These are phyloP conservation scores for Leucoraja ocellata DNA, from an alignment of 2,797 vertebrate species.

Conservation along the genomic window DNA sequence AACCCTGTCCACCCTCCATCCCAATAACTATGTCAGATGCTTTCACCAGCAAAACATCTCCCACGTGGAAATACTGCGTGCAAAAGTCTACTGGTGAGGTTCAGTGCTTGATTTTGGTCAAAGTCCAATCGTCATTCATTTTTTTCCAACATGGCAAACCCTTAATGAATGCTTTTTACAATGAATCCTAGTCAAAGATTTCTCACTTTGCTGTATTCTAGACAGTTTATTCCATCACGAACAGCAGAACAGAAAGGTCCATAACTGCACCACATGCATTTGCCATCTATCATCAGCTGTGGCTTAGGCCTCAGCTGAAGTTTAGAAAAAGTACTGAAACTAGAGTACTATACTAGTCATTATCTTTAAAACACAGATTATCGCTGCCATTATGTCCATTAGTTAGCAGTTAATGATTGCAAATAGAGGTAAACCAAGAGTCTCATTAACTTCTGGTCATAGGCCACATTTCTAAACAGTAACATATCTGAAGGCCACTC, in stretches of 20 bases:
- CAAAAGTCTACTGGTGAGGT: constrained; percentile 36
- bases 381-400: constrained; percentile 19
- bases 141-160: constrained; percentile 39
- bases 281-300: constrained; percentile 11
- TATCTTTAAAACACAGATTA: constrained; percentile 26
- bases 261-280: not conserved
- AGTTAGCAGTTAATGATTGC: constrained; percentile 32
- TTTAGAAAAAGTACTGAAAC: constrained; percentile 8
- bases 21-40: constrained; percentile 2
- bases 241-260: constrained; percentile 12
- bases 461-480: not conserved
- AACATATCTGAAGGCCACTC: constrained; percentile 21
- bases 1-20: not conserved
- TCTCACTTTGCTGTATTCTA: not conserved
- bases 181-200: constrained; percentile 27
- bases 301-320: constrained; percentile 9
- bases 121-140: constrained; percentile 39
- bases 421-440: constrained; percentile 14
- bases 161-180: constrained; percentile 32
- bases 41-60: not conserved
- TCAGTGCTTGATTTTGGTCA: constrained; percentile 33
- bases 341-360: constrained; percentile 15
- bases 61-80: constrained; percentile 14
- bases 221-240: constrained; percentile 12
- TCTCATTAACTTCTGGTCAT: constrained; percentile 19